Evolutionary conservation across 2,888 invertebrate genomes (phyloP), one percentile per base, ranked within the genome.

Genomic region (Caenorhabditis sinica): DNA sequence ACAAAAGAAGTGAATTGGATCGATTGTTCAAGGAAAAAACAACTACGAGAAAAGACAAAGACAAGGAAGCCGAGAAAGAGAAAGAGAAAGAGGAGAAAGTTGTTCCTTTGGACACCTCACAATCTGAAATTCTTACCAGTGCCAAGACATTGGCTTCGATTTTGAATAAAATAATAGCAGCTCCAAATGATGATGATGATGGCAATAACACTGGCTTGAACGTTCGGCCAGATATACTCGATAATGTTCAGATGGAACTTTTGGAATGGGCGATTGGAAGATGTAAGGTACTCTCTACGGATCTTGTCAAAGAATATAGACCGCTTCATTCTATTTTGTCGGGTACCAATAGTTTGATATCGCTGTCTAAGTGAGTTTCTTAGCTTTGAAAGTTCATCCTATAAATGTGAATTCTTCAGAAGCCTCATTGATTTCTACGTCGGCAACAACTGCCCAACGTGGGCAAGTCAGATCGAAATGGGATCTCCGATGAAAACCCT

Each of bases 321-420:
- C 86, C 86, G 25, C 77, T 87, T 13, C 87, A 86, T 53, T 82
- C 86, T 11, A 74, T 84, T 40, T 23, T 86, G 8, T 79, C 80
- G 1, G 82, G 83, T 43, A 72, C 86, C 0, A 69, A 53, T 20
- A 80, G 83, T 66, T 45, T 88, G 61, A 51, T 77, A 9, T 76
- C 69, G 4, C 36, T 88, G 3, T 82, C 83, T 4, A 79, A 76
- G 87, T 87, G 1, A 49, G 73, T 36, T 30, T 51, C 15, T 56
- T 17, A 23, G 9, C 43, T 9, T n/a, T n/a, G n/a, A n/a, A n/a
- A n/a, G n/a, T n/a, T n/a, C n/a, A n/a, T n/a, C n/a, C n/a, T n/a
- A n/a, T n/a, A n/a, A n/a, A n/a, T n/a, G n/a, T n/a, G 33, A 40
- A 11, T 5, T 40, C 13, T 40, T 11, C 53, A 83, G 86, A 40